Evolutionary conservation across 2,113 vertebrate species (phyloP).

Genomic region (Cygnus buccinator): DNA sequence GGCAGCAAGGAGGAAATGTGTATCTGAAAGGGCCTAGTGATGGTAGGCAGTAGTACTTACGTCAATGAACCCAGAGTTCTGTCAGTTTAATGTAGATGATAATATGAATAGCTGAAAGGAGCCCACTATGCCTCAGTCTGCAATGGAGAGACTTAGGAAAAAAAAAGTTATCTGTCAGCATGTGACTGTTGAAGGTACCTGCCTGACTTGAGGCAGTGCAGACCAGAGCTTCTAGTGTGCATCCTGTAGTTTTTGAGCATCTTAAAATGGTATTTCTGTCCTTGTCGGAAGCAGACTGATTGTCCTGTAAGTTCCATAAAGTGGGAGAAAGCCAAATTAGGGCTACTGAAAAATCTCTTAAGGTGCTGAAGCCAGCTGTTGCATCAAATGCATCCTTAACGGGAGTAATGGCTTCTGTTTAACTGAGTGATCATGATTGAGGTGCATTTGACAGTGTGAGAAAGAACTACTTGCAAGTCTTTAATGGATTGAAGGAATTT

Average conservation of each 20-base stretch:
- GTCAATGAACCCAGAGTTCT: background rate
- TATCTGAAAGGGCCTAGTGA: background rate
- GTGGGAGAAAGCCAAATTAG: background rate
- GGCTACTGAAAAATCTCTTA: background rate
- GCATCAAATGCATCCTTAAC: background rate
- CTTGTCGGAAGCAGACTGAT: background rate
- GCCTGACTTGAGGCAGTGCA: background rate
- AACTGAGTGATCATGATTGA: background rate
- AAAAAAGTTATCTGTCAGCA: background rate
- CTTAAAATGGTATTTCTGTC: background rate
- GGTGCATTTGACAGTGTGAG: background rate
- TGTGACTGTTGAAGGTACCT: background rate
- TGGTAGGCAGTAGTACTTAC: background rate
- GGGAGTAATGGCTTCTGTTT: background rate
- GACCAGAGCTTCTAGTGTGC: background rate
- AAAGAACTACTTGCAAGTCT: background rate
- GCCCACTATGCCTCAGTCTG: background rate
- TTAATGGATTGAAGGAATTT: background rate
- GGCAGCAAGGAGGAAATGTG: background rate
- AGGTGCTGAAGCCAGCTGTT: background rate
- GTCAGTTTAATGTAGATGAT: background rate
- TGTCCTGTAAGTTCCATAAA: accelerated
- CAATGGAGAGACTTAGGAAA: background rate
- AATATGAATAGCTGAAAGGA: background rate
- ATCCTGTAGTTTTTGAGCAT: background rate